Evolutionary conservation across 2,113 vertebrate genomes (phyloP).

Genomic region (Chloropsis cyanopogon): DNA sequence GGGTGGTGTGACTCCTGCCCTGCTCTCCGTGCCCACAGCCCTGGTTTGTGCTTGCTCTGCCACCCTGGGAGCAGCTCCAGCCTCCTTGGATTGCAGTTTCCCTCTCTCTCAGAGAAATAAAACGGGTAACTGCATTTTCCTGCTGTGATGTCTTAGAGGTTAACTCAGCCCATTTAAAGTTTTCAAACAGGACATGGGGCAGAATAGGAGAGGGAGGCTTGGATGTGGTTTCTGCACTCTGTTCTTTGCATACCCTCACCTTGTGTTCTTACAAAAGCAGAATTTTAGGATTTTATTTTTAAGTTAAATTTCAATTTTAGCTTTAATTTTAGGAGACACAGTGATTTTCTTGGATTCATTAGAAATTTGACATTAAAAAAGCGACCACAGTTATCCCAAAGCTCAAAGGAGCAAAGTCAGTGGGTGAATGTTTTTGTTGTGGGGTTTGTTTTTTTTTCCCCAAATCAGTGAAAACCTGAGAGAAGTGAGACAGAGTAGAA

Average conservation of each 20-base stretch:
- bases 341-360: background rate
- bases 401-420: background rate
- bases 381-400: too few relatives aligned
- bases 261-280: background rate
- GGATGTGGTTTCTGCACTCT: background rate
- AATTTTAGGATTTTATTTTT: background rate
- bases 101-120: background rate
- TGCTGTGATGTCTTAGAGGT: background rate
- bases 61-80: fast-evolving
- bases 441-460: background rate
- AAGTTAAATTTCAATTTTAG: background rate
- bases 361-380: background rate
- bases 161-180: background rate
- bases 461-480: background rate
- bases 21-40: background rate
- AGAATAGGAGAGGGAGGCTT: background rate
- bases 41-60: background rate
- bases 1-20: fast-evolving
- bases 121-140: background rate
- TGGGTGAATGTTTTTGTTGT: background rate
- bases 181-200: fast-evolving
- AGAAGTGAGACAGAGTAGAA: background rate
- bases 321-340: background rate
- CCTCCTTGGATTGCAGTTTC: background rate
- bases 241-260: background rate